phyloP scores from a whole-genome alignment of 2,797 vertebrate genomes.

The Urophycis tenuis region DNA sequence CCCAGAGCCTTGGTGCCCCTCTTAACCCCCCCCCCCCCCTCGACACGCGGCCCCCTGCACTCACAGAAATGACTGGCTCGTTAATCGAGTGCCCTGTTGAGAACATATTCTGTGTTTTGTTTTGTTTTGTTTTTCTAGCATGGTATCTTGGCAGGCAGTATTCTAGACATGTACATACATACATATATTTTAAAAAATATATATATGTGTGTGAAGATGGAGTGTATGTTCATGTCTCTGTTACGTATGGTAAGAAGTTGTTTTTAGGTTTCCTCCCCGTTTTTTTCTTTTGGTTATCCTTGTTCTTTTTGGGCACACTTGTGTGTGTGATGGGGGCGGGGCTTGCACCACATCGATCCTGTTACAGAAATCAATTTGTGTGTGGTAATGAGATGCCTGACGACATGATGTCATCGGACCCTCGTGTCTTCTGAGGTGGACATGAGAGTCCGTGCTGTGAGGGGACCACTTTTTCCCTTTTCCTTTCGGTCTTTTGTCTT shows the following conservation, averaged over 20 bases:
- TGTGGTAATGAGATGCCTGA: slow-evolving; percentile 23
- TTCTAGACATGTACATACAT: slow-evolving; percentile 10
- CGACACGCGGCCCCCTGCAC: neutral
- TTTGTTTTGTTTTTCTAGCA: slow-evolving; percentile 10
- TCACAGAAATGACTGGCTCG: neutral
- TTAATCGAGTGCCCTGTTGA: neutral
- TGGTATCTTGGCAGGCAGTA: slow-evolving; percentile 10
- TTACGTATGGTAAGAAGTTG: neutral
- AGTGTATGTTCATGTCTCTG: slow-evolving; percentile 1
- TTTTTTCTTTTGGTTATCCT: too few relatives aligned
- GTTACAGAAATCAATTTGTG: slow-evolving; percentile 51
- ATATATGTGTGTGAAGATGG: neutral
- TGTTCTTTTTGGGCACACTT: neutral
- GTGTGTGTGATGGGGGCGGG: slow-evolving; percentile 1
- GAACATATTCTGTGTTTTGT: neutral
- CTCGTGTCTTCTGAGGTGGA: slow-evolving; percentile 1
- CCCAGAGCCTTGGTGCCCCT: neutral
- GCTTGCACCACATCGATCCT: slow-evolving; percentile 34
- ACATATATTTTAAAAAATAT: too few relatives aligned
- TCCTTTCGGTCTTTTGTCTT: neutral
- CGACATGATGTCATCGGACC: slow-evolving; percentile 7
- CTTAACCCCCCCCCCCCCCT: neutral
- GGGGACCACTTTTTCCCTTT: neutral
- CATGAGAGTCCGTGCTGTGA: slow-evolving; percentile 25
- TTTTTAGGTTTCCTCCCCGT: neutral